phyloP scores from a whole-genome alignment of 53 echinoderm and acorn worm genomes.

The Antedon mediterranea region DNA sequence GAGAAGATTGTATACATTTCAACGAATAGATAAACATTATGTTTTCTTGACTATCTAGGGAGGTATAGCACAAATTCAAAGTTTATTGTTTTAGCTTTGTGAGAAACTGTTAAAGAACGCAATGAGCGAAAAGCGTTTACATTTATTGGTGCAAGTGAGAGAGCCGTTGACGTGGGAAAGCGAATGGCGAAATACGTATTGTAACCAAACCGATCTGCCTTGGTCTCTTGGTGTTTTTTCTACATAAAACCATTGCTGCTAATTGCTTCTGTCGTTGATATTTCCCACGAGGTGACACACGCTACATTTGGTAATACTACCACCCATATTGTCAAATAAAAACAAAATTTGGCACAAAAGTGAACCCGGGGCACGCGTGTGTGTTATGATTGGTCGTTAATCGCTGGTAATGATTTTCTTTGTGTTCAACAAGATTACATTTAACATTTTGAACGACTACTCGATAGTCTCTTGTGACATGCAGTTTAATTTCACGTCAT shows the following conservation, averaged over 20 bases:
- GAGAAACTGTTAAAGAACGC: not conserved
- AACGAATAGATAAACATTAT: not conserved
- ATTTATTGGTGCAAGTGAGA: not conserved
- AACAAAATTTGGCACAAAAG: not conserved
- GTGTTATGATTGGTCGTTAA: not conserved
- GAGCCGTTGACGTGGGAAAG: not conserved
- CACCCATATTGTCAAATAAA: not conserved
- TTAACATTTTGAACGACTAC: not conserved
- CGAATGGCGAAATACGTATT: not conserved
- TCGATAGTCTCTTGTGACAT: not conserved
- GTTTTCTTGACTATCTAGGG: not conserved
- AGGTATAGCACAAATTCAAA: not conserved
- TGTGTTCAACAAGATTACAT: not conserved
- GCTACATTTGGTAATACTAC: not conserved
- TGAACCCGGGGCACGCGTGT: not conserved
- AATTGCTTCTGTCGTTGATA: not conserved
- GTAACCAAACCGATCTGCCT: not conserved
- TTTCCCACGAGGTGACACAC: not conserved
- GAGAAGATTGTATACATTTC: not conserved
- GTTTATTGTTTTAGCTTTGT: not conserved
- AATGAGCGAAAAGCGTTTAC: not conserved
- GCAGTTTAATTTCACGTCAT: not conserved
- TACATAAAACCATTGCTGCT: not conserved
- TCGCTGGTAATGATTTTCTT: not conserved
- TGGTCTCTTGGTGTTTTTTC: not conserved